A percentile compares a stretch with the other conserved stretches of the same genome.
phyloP scores from a whole-genome alignment of 2,113 vertebrate genomes.

The Neodontobutis hainanensis region DNA sequence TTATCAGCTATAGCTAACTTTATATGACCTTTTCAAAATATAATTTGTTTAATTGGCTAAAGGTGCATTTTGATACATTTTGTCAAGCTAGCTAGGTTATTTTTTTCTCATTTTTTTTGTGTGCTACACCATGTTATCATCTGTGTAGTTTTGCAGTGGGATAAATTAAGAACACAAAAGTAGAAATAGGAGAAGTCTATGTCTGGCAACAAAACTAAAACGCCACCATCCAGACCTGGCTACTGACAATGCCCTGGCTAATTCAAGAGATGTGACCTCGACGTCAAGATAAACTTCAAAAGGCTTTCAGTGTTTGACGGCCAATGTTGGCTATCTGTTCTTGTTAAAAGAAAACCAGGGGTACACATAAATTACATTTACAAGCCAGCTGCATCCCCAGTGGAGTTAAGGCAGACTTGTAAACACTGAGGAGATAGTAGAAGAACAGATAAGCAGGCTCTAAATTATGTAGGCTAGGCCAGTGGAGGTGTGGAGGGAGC shows the following conservation, averaged over 20 bases:
- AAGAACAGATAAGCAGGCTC: constrained; percentile 36
- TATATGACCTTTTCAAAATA: no score
- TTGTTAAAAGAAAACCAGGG: constrained; percentile 55
- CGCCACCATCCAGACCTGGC: background rate
- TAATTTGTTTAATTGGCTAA: no score
- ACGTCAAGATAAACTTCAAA: constrained; percentile 12
- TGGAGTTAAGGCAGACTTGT: constrained; percentile 53
- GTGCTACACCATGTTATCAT: background rate
- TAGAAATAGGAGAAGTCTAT: background rate
- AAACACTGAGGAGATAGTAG: constrained; percentile 33
- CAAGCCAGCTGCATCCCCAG: constrained; percentile 38
- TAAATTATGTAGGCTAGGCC: constrained; percentile 54
- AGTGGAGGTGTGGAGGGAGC: constrained; percentile 50
- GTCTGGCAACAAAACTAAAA: background rate
- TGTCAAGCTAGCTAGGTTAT: no score
- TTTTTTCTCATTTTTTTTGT: no score
- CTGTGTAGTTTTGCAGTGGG: background rate
- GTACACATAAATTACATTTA: constrained; percentile 48
- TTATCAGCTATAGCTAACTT: no score
- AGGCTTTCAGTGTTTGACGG: constrained; percentile 13
- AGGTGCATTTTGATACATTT: no score
- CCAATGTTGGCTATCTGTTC: constrained; percentile 30
- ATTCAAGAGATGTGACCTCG: background rate
- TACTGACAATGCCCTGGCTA: background rate
- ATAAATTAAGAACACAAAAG: background rate